Conservation (phyloP, 2,113 vertebrate genomes). For the Protomyctophum bolini region DNA sequence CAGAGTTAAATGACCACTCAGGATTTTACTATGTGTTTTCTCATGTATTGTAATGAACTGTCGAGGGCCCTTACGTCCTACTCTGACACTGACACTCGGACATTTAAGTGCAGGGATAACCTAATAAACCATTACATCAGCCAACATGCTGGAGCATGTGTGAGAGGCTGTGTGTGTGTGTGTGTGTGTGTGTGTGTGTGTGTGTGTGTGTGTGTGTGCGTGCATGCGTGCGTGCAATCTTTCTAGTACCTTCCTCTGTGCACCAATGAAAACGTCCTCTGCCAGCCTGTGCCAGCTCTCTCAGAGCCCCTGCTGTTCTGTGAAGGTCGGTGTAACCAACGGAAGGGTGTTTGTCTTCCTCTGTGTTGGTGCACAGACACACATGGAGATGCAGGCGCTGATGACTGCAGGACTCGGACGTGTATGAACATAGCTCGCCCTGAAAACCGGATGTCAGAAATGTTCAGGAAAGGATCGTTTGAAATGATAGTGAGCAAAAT, state of each 20-base stretch:
- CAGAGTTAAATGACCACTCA: too few relatives aligned
- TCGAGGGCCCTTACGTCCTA: too few relatives aligned
- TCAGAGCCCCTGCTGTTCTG: constrained; percentile 62
- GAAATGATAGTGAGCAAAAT: too few relatives aligned
- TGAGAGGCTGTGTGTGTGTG: not conserved
- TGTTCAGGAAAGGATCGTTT: too few relatives aligned
- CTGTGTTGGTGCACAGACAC: constrained; percentile 73
- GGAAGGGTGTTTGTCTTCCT: constrained; percentile 24
- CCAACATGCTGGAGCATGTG: not conserved
- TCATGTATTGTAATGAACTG: too few relatives aligned
- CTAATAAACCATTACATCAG: too few relatives aligned
- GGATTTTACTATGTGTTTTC: too few relatives aligned
- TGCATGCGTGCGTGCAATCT: not conserved
- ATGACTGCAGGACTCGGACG: constrained; percentile 73
- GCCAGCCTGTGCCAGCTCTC: constrained; percentile 60
- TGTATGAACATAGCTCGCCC: constrained; percentile 66
- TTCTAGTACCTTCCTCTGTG: constrained; percentile 78
- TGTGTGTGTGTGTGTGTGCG: not conserved
- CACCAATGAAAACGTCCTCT: constrained; percentile 84
- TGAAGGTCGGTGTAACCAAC: constrained; percentile 55
- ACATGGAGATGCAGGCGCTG: constrained; percentile 77
- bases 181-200: not conserved
- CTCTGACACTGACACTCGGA: too few relatives aligned
- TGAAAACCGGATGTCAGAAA: constrained; percentile 11
- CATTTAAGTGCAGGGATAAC: too few relatives aligned